Percentiles rank a stretch among this genome's conserved stretches.
phyloP scores from a whole-genome alignment of 2,888 invertebrate species.

The Bedellia somnulentella region DNA sequence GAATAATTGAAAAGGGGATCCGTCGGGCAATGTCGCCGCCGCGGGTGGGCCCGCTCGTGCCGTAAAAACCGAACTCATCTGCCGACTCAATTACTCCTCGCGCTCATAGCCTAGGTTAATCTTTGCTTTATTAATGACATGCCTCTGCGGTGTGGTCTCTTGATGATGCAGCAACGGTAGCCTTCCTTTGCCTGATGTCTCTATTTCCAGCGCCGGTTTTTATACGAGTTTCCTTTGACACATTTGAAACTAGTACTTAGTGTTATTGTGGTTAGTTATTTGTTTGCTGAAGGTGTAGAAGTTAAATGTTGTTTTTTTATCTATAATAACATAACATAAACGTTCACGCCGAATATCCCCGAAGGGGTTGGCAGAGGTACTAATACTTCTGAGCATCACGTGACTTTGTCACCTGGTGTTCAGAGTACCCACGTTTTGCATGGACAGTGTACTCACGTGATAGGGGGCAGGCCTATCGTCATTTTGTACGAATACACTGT shows the following conservation, averaged over 20 bases:
- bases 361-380: too few relatives aligned
- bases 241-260: too few relatives aligned
- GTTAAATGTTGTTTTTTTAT: too few relatives aligned
- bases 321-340: too few relatives aligned
- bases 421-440: too few relatives aligned
- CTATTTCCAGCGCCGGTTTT: slow-evolving; percentile 14
- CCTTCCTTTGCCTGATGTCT: slow-evolving; percentile 19
- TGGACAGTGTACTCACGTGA: too few relatives aligned
- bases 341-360: too few relatives aligned
- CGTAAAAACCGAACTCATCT: slow-evolving; percentile 56
- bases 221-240: too few relatives aligned
- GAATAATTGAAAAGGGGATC: slow-evolving; percentile 41
- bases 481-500: too few relatives aligned
- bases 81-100: slow-evolving; percentile 32
- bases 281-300: background rate
- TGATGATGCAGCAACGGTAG: slow-evolving; percentile 16
- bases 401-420: too few relatives aligned
- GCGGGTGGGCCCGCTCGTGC: slow-evolving; percentile 56
- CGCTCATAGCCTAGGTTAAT: slow-evolving; percentile 38
- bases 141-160: slow-evolving; percentile 26
- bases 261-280: background rate
- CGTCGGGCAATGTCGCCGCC: slow-evolving; percentile 26
- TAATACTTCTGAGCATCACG: too few relatives aligned
- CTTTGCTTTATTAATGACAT: slow-evolving; percentile 43
- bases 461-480: too few relatives aligned